Conservation (phyloP, 2,797 vertebrate species). For the Masticophis lateralis region DNA sequence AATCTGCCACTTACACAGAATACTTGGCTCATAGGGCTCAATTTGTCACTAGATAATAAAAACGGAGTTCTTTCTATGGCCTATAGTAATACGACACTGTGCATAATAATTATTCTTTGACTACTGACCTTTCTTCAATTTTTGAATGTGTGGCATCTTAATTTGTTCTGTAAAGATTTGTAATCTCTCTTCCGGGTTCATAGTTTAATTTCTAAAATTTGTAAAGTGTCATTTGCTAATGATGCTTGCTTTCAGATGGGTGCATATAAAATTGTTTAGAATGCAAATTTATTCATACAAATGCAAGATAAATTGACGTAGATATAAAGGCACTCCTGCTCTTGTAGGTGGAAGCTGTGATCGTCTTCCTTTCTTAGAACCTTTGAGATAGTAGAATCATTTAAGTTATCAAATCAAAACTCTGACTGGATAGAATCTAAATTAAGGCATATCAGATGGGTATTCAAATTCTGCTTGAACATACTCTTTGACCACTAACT, state of each 20-base stretch:
- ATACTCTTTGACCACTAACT: neutral
- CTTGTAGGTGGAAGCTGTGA: neutral
- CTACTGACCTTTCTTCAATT: neutral
- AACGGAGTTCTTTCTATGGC: neutral
- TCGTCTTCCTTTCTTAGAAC: neutral
- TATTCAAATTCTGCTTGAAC: neutral
- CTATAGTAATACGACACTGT: neutral
- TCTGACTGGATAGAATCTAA: neutral
- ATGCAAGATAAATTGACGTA: neutral
- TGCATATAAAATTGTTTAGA: neutral
- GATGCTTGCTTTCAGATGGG: neutral
- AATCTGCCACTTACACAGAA: conserved; percentile 6
- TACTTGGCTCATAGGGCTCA: neutral
- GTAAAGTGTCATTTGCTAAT: neutral
- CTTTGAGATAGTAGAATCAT: neutral
- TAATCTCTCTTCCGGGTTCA: neutral
- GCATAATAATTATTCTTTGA: neutral
- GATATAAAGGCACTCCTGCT: neutral
- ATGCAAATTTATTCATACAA: neutral
- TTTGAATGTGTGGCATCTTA: neutral
- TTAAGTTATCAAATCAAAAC: neutral
- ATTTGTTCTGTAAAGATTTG: neutral
- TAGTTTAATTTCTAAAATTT: neutral
- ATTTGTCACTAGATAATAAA: neutral
- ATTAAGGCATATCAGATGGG: neutral